Evolutionary conservation across 2,797 vertebrate genomes (phyloP).

Genomic region (Poecilia wingei): DNA sequence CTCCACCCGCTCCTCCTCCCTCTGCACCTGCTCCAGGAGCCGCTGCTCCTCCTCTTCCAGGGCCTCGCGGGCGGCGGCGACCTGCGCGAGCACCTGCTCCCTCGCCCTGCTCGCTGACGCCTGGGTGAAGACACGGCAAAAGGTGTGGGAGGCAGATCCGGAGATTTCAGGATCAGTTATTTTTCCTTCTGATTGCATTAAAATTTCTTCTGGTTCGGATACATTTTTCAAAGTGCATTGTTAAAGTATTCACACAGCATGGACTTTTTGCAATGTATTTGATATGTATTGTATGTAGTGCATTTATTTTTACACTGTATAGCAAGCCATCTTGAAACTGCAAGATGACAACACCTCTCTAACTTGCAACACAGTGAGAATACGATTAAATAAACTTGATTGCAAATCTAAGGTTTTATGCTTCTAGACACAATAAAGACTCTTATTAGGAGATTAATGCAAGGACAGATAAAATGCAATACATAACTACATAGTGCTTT

Average conservation of each 20-base stretch:
- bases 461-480: background rate
- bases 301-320: background rate
- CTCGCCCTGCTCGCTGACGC: slow-evolving; percentile 78
- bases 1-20: slow-evolving; percentile 89
- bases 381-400: background rate
- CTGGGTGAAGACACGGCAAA: slow-evolving; percentile 59
- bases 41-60: slow-evolving; percentile 93
- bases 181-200: background rate
- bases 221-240: background rate
- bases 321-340: background rate
- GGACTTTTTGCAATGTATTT: background rate
- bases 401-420: background rate
- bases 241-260: background rate
- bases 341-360: background rate
- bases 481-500: background rate
- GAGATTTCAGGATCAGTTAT: background rate
- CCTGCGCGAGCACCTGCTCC: slow-evolving; percentile 87
- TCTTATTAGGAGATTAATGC: background rate
- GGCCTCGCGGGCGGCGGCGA: slow-evolving; percentile 82
- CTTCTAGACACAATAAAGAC: background rate
- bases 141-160: too few relatives aligned
- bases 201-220: background rate
- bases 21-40: slow-evolving; percentile 88
- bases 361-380: background rate
- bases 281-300: background rate